Evolutionary conservation across 2,888 invertebrate genomes (phyloP).

Genomic region (Poecilus cupreus): DNA sequence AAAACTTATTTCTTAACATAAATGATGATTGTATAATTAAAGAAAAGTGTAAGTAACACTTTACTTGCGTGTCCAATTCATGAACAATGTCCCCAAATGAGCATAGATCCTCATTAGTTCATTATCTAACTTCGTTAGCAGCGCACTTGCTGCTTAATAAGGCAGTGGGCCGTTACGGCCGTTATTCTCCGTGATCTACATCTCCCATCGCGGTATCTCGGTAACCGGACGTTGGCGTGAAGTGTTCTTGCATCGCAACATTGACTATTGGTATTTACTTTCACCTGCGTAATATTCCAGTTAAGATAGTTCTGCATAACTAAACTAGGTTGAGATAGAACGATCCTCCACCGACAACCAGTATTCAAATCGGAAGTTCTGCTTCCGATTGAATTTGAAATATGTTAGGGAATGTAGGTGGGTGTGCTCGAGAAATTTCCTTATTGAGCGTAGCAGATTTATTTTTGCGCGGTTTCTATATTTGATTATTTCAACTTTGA

Average conservation of each 20-base stretch:
- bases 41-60: no score
- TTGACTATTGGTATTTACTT: constrained; percentile 30
- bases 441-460: no score
- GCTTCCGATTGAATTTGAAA: neutral
- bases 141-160: neutral
- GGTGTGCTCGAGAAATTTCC: no score
- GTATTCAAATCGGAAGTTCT: neutral
- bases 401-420: neutral
- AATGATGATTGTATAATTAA: no score
- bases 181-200: neutral
- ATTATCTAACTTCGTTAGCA: neutral
- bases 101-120: neutral
- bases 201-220: neutral
- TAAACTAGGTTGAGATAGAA: no score
- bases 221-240: neutral
- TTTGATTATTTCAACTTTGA: no score
- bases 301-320: neutral
- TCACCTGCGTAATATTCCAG: neutral
- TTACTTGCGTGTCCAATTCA: no score
- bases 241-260: neutral
- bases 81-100: neutral
- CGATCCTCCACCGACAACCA: neutral
- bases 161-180: neutral
- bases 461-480: no score
- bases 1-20: no score